Percentiles rank a stretch among this genome's conserved stretches.
Evolutionary conservation across 2,113 vertebrate genomes (phyloP).

Genomic region (Ptychochromis oligacanthus): DNA sequence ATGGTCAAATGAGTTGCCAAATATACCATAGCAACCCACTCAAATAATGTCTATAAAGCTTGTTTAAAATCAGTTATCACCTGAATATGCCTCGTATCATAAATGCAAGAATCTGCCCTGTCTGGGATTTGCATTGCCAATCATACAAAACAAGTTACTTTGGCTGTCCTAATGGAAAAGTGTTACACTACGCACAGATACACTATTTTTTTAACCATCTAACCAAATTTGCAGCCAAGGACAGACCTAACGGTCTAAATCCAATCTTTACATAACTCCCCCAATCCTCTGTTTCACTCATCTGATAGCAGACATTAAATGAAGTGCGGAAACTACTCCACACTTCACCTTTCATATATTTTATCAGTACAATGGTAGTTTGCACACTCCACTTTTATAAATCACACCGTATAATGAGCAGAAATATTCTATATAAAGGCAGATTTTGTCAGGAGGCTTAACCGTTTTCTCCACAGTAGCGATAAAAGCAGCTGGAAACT

Average conservation of each 20-base stretch:
- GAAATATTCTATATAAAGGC: neutral
- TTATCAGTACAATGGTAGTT: neutral
- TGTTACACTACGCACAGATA: neutral
- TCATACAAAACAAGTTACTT: neutral
- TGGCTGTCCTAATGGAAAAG: neutral
- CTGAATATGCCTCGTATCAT: no score
- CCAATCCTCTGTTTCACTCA: neutral
- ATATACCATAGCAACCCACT: neutral
- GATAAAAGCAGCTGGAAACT: constrained; percentile 29
- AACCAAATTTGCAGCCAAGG: neutral
- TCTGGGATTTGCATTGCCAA: neutral
- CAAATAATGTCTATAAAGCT: no score
- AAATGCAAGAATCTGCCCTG: no score
- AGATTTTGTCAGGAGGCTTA: neutral
- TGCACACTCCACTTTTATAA: neutral
- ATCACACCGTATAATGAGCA: constrained; percentile 13
- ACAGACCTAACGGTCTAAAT: neutral
- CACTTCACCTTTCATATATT: neutral
- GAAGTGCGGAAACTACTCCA: neutral
- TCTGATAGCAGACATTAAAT: neutral
- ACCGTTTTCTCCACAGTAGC: neutral
- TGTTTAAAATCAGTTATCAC: no score
- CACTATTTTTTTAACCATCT: neutral
- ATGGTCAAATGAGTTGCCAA: no score
- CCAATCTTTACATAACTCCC: constrained; percentile 15